Evolutionary conservation across 2,113 vertebrate genomes (phyloP).

Genomic region (Narcine bancroftii): DNA sequence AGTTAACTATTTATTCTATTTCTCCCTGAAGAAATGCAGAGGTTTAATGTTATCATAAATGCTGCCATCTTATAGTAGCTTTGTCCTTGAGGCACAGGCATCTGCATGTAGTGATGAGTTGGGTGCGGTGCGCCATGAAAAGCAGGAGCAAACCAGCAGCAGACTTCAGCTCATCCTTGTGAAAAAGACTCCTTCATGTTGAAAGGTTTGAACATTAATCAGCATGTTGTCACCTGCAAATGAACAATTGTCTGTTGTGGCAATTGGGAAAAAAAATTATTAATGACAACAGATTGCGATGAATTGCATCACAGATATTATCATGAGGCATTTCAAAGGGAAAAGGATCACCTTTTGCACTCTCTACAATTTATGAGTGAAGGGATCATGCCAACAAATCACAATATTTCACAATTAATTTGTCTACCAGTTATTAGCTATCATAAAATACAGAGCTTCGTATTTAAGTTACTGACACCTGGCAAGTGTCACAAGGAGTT

Average conservation of each 20-base stretch:
- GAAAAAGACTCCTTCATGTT: not conserved
- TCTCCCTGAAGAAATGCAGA: not conserved
- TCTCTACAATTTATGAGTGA: not conserved
- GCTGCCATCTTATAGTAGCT: not conserved
- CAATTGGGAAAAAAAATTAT: not conserved
- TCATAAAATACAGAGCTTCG: not conserved
- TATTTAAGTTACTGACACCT: slow-evolving; percentile 4
- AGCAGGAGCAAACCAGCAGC: not conserved
- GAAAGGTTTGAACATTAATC: not conserved
- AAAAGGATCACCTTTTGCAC: not conserved
- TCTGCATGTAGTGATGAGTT: not conserved
- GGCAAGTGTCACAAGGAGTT: slow-evolving; percentile 50
- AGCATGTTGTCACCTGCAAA: not conserved
- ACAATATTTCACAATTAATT: slow-evolving; percentile 22
- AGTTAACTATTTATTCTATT: not conserved
- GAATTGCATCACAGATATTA: not conserved
- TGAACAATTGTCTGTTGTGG: not conserved
- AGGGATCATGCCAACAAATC: not conserved
- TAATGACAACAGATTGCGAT: not conserved
- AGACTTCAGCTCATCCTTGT: not conserved
- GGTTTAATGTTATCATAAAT: not conserved
- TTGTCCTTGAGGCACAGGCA: not conserved
- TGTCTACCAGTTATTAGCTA: not conserved
- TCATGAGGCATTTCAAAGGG: not conserved
- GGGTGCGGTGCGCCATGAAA: not conserved